Percentiles rank a stretch among this genome's conserved stretches.
Evolutionary conservation across 2,888 invertebrate genomes (phyloP).

Genomic region (Patella depressa): DNA sequence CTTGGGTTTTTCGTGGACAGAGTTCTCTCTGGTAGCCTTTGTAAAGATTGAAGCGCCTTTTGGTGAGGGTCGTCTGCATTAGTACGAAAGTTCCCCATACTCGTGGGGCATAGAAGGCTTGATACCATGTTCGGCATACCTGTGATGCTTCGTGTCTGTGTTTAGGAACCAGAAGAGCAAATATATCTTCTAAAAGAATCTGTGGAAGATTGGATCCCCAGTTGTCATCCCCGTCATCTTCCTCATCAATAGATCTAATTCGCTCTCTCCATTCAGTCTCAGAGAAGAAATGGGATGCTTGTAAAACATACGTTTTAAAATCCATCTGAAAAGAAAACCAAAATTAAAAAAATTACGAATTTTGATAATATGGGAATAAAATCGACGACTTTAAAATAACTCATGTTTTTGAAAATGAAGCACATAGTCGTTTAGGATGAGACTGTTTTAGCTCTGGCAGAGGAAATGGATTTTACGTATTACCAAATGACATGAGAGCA

Average conservation of each 20-base stretch:
- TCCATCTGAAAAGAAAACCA: neutral
- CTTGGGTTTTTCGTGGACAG: constrained; percentile 56
- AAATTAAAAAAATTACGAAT: no score
- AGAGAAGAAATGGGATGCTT: neutral
- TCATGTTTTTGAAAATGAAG: no score
- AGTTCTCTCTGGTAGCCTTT: constrained; percentile 85
- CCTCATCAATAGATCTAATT: constrained; percentile 19
- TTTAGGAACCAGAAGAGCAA: constrained; percentile 78
- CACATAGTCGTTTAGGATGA: no score
- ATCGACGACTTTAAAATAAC: no score
- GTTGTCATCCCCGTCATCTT: constrained; percentile 24
- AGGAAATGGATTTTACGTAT: no score
- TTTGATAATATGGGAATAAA: no score
- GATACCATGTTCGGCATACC: constrained; percentile 70
- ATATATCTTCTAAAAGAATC: constrained; percentile 81
- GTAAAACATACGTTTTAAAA: neutral
- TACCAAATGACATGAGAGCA: no score
- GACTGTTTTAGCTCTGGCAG: no score
- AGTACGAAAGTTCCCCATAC: constrained; percentile 82
- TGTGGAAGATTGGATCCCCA: constrained; percentile 81
- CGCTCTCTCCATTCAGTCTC: neutral
- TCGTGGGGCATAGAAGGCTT: constrained; percentile 79
- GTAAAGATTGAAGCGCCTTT: constrained; percentile 84
- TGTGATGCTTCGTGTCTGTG: constrained; percentile 83
- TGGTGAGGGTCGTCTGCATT: constrained; percentile 81